phyloP scores from a whole-genome alignment of 2,888 invertebrate species.

The Sialis fuliginosa region DNA sequence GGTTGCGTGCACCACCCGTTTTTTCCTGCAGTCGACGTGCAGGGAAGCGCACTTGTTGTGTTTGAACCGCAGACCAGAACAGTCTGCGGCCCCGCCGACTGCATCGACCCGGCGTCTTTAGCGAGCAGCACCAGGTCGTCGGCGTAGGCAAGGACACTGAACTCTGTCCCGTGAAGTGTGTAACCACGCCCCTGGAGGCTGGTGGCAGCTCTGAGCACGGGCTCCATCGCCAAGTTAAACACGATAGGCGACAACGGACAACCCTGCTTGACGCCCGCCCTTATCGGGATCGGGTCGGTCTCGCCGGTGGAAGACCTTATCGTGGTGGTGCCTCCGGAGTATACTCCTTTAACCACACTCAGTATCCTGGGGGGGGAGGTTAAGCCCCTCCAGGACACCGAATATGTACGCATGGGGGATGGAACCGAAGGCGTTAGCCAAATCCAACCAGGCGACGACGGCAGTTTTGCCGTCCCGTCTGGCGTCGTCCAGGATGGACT shows the following conservation, averaged over 20 bases:
- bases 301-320: conserved; percentile 8
- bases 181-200: neutral
- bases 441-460: conserved; percentile 19
- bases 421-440: conserved; percentile 21
- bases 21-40: too few species aligned
- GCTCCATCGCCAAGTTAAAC: conserved; percentile 15
- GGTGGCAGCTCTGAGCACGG: neutral
- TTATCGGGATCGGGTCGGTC: conserved; percentile 12
- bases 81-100: too few species aligned
- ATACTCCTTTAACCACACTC: conserved; percentile 9
- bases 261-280: conserved; percentile 17
- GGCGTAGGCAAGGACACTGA: neutral
- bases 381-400: conserved; percentile 14
- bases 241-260: conserved; percentile 17
- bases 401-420: conserved; percentile 17
- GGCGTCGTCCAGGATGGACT: conserved; percentile 14
- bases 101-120: too few species aligned
- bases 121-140: conserved; percentile 14
- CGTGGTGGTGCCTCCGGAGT: conserved; percentile 9
- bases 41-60: too few species aligned
- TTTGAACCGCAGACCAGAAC: too few species aligned
- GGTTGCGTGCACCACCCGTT: too few species aligned
- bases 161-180: neutral
- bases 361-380: conserved; percentile 4
- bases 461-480: conserved; percentile 6